phyloP scores from a whole-genome alignment of 2,797 vertebrate genomes.

The Melanogrammus aeglefinus region DNA sequence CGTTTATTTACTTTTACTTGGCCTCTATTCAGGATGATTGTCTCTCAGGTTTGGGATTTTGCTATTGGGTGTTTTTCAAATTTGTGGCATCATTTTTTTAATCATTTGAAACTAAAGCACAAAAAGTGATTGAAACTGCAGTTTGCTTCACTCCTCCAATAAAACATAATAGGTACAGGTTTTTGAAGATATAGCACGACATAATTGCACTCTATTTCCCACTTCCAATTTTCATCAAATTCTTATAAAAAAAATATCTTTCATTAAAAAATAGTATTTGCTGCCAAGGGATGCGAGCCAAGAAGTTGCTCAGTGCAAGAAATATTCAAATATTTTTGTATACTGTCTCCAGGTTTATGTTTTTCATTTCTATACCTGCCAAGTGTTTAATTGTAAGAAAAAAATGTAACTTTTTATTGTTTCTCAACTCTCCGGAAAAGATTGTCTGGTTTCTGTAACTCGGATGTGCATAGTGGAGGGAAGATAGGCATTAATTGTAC shows the following conservation, averaged over 20 bases:
- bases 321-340: conserved; percentile 68
- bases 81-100: not conserved
- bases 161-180: conserved; percentile 20
- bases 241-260: conserved; percentile 28
- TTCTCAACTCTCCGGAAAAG: not conserved
- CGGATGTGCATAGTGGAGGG: conserved; percentile 16
- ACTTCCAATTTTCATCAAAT: conserved; percentile 35
- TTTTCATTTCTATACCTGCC: conserved; percentile 41
- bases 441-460: conserved; percentile 34
- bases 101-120: conserved; percentile 50
- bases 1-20: conserved; percentile 30
- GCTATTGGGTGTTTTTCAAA: conserved; percentile 37
- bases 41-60: conserved; percentile 63
- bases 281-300: conserved; percentile 64
- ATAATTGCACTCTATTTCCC: conserved; percentile 58
- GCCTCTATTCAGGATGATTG: conserved; percentile 51
- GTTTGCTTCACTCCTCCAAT: conserved; percentile 29
- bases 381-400: conserved; percentile 19
- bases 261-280: conserved; percentile 40
- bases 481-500: conserved; percentile 51
- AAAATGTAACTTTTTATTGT: not conserved
- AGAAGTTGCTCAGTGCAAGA: conserved; percentile 46
- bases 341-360: conserved; percentile 59
- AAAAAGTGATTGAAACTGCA: conserved; percentile 58
- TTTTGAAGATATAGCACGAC: conserved; percentile 40